Conservation (phyloP, 2,888 invertebrate genomes). For the Plebejus melissa region DNA sequence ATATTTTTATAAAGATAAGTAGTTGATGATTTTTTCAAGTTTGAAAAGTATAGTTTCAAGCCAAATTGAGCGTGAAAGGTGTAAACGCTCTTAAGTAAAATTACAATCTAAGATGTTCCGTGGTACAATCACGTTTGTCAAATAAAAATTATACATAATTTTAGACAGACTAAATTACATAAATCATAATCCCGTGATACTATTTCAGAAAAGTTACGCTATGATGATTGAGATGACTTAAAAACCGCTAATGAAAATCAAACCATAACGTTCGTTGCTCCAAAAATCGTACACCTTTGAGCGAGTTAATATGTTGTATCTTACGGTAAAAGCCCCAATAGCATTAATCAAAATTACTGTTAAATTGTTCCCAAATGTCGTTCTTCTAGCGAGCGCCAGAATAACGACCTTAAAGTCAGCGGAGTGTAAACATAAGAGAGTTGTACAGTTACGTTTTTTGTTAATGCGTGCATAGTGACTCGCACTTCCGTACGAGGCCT, state of each 20-base stretch:
- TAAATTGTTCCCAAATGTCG: conserved; percentile 52
- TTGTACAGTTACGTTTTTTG: conserved; percentile 63
- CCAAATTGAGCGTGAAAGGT: too few species aligned
- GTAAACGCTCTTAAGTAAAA: neutral
- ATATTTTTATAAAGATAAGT: too few species aligned
- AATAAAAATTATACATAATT: conserved; percentile 14
- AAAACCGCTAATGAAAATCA: conserved; percentile 14
- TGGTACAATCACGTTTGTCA: neutral
- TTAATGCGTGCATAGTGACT: conserved; percentile 51
- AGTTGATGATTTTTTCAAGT: too few species aligned
- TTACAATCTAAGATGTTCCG: neutral
- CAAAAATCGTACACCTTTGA: conserved; percentile 29
- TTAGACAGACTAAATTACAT: neutral
- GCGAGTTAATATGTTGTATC: conserved; percentile 31
- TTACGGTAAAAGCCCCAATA: conserved; percentile 41
- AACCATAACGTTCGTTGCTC: conserved; percentile 28
- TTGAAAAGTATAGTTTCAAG: too few species aligned
- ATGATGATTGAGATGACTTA: conserved; percentile 12
- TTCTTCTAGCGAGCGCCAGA: conserved; percentile 41
- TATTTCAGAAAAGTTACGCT: neutral
- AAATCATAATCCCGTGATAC: neutral
- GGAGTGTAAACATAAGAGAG: conserved; percentile 58
- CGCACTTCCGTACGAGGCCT: conserved; percentile 47
- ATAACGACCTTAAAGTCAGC: conserved; percentile 57
- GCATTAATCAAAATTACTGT: conserved; percentile 45